phyloP scores from a whole-genome alignment of 1,140 invertebrate species.

The Leptonema lineaticorne region DNA sequence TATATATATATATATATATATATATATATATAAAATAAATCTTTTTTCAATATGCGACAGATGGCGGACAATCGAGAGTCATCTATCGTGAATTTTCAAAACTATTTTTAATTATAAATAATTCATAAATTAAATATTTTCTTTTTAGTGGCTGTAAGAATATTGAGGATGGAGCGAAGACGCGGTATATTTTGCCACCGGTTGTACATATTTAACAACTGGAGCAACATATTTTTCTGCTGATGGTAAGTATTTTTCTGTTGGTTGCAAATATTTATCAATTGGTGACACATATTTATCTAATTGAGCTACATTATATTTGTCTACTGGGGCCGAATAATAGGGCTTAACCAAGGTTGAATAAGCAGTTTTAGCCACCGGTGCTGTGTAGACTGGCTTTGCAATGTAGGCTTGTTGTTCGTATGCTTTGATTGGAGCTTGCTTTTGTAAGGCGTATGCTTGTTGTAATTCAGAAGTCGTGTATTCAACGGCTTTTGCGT shows the following conservation, averaged over 20 bases:
- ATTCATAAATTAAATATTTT: not conserved
- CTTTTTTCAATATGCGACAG: not conserved
- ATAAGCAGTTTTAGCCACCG: constrained; percentile 19
- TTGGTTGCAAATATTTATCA: no score
- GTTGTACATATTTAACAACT: no score
- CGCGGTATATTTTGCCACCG: no score
- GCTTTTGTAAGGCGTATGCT: not conserved
- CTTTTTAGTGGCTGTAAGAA: constrained; percentile 15
- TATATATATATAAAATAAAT: not conserved
- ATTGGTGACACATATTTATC: no score
- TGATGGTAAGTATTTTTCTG: no score
- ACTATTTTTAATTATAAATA: not conserved
- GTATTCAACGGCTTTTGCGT: not conserved
- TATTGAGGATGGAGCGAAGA: constrained; percentile 13
- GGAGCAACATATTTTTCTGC: no score
- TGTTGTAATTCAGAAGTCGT: not conserved
- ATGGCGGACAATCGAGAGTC: not conserved
- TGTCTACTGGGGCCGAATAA: not conserved
- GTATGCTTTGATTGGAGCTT: not conserved
- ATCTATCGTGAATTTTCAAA: not conserved
- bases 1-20: not conserved
- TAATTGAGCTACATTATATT: no score
- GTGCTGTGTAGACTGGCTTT: constrained; percentile 21
- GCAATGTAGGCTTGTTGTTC: constrained; percentile 9
- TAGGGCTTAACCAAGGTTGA: constrained; percentile 15